These are phyloP conservation scores for Momotus momota DNA, from an alignment of 2,797 vertebrate genomes.

Conservation along the genomic window DNA sequence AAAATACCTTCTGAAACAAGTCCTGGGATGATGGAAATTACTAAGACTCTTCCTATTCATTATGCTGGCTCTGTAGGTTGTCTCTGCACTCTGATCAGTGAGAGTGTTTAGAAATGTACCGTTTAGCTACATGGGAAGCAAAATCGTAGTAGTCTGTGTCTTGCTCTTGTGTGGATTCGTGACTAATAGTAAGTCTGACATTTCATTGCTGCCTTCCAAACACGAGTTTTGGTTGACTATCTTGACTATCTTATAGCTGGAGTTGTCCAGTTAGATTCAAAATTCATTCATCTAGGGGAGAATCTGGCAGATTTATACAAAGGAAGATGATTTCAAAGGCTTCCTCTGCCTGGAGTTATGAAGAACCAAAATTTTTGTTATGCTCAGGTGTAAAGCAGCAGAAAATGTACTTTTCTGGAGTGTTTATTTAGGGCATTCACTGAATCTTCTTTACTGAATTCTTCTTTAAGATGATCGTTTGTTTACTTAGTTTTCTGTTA, in stretches of 20 bases:
- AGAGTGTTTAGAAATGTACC: background rate
- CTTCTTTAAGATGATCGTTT: background rate
- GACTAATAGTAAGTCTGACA: too few species aligned
- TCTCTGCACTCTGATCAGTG: background rate
- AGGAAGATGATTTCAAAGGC: background rate
- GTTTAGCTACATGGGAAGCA: background rate
- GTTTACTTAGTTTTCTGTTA: background rate
- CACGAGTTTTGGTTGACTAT: background rate
- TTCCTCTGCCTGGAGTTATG: background rate
- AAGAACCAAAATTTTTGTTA: background rate
- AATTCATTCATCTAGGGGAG: background rate
- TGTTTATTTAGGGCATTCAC: background rate
- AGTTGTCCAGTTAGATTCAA: background rate
- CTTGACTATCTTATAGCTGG: background rate
- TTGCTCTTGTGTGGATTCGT: accelerated
- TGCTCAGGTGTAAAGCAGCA: background rate
- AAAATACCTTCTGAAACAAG: background rate
- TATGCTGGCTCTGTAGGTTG: background rate
- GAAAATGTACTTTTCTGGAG: background rate
- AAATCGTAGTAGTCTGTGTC: background rate
- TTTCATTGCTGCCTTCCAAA: too few species aligned
- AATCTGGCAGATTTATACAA: background rate
- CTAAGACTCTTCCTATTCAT: background rate
- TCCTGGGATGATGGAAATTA: background rate
- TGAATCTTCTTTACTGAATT: background rate